phyloP scores from a whole-genome alignment of 2,113 vertebrate genomes.

The Percopsis transmontana region DNA sequence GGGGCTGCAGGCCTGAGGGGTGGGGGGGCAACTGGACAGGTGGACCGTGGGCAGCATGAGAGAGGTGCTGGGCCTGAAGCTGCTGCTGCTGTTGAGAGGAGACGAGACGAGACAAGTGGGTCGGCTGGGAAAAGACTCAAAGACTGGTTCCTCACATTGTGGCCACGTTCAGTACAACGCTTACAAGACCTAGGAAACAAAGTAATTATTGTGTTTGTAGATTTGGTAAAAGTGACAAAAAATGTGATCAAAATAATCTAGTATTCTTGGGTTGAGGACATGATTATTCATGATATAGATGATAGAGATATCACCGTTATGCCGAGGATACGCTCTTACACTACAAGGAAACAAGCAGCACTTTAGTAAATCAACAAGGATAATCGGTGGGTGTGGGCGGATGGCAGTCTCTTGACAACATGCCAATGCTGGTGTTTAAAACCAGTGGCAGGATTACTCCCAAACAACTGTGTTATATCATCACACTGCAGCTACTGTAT shows the following conservation, averaged over 20 bases:
- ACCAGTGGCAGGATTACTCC: not conserved
- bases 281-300: no score
- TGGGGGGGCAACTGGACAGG: conserved; percentile 93
- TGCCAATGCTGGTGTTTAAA: conserved; percentile 1
- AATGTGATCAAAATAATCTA: no score
- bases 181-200: no score
- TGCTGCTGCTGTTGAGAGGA: conserved; percentile 91
- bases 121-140: conserved; percentile 68
- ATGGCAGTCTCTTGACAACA: not conserved
- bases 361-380: not conserved
- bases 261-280: no score
- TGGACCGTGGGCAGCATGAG: conserved; percentile 91
- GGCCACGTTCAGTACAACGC: no score
- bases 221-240: no score
- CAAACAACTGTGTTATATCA: conserved; percentile 23
- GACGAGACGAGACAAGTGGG: conserved; percentile 74
- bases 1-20: conserved; percentile 90
- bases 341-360: conserved; percentile 1
- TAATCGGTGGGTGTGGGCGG: not conserved
- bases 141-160: conserved; percentile 19
- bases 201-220: no score
- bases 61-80: conserved; percentile 96
- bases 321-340: not conserved
- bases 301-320: no score
- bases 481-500: conserved; percentile 3